These are phyloP conservation scores for Tragelaphus imberbis DNA, from an alignment of 2,113 vertebrate genomes.

Conservation along the genomic window DNA sequence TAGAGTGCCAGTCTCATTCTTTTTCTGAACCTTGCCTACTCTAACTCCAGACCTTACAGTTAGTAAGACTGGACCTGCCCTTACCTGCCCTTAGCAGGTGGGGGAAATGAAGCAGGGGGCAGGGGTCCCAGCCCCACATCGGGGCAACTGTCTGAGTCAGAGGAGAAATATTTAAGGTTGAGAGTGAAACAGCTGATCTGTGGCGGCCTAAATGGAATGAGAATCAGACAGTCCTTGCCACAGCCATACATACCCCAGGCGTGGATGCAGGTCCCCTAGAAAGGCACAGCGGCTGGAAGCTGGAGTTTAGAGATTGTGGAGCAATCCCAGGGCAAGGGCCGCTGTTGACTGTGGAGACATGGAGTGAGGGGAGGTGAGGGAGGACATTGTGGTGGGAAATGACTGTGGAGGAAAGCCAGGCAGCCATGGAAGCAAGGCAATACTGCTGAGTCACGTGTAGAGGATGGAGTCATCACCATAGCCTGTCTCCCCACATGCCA, in stretches of 20 bases:
- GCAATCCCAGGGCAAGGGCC: background rate
- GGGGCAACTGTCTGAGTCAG: background rate
- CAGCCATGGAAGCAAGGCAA: background rate
- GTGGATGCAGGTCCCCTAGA: background rate
- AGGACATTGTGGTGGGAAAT: background rate
- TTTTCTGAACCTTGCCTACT: too few relatives aligned
- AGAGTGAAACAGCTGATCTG: background rate
- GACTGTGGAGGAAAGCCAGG: background rate
- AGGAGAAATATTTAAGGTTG: background rate
- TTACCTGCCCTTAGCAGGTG: background rate
- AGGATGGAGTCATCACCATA: background rate
- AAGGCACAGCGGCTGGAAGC: background rate
- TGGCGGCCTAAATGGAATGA: background rate
- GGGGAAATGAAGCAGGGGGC: background rate
- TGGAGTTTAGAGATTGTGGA: background rate
- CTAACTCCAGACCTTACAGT: too few relatives aligned
- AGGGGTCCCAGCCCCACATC: background rate
- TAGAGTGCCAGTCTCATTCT: too few relatives aligned
- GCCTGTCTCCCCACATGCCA: background rate
- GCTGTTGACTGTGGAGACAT: background rate
- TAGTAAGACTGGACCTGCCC: background rate
- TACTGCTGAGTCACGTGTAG: background rate
- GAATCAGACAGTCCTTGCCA: background rate
- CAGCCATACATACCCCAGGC: background rate
- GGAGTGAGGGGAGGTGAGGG: background rate